These are phyloP conservation scores for Oscheius sp. DNA, from an alignment of 2,888 invertebrate species.

Conservation along the genomic window DNA sequence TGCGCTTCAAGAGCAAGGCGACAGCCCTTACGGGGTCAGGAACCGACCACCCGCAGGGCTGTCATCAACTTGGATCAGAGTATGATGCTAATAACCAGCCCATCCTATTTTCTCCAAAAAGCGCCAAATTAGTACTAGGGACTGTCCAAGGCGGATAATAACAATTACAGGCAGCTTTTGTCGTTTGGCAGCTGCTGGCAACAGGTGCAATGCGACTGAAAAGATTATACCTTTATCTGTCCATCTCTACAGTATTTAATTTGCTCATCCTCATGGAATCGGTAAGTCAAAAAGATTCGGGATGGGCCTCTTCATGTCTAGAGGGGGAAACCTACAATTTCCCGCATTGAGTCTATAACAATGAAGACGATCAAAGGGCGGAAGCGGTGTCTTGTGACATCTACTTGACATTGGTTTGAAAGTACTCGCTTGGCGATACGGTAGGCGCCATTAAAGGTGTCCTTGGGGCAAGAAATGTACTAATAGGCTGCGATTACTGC, in stretches of 20 bases:
- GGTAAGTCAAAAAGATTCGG: slow-evolving; percentile 2
- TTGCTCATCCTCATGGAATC: neutral
- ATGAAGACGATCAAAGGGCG: slow-evolving; percentile 25
- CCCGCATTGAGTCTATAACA: slow-evolving; percentile 16
- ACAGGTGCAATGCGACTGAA: slow-evolving; percentile 32
- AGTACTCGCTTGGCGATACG: slow-evolving; percentile 30
- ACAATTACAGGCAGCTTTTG: slow-evolving; percentile 7
- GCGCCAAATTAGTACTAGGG: neutral
- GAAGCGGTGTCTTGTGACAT: slow-evolving; percentile 37
- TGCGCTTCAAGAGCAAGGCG: slow-evolving; percentile 35
- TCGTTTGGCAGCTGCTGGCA: slow-evolving; percentile 25
- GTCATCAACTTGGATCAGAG: slow-evolving; percentile 26
- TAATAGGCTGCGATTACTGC: slow-evolving; percentile 40
- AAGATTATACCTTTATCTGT: slow-evolving; percentile 28
- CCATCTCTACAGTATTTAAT: slow-evolving; percentile 21
- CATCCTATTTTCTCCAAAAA: neutral
- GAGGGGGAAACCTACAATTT: slow-evolving; percentile 4
- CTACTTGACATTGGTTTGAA: slow-evolving; percentile 36
- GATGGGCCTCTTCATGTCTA: neutral
- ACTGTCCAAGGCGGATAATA: neutral
- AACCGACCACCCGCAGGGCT: slow-evolving; percentile 31
- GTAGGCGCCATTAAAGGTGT: slow-evolving; percentile 35
- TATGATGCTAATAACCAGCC: neutral
- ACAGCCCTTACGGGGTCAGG: slow-evolving; percentile 35
- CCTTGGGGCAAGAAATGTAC: slow-evolving; percentile 38